phyloP scores from a whole-genome alignment of 2,113 vertebrate genomes.

The Phaethon lepturus region DNA sequence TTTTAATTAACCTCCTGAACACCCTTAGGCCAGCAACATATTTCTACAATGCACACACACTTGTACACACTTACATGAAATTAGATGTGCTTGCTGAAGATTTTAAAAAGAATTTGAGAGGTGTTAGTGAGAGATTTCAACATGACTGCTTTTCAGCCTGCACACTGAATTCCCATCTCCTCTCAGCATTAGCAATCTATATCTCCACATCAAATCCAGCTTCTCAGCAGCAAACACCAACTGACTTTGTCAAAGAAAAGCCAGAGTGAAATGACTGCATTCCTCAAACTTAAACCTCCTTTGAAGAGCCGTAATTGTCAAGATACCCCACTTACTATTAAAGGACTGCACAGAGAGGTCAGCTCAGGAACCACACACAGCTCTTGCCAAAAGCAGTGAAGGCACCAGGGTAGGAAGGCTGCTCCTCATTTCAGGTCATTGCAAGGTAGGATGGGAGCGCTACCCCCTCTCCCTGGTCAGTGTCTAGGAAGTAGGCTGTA shows the following conservation, averaged over 20 bases:
- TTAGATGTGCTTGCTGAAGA: not conserved
- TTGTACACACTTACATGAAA: not conserved
- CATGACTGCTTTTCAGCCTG: not conserved
- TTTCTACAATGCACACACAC: not conserved
- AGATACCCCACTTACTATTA: not conserved
- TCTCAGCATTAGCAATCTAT: not conserved
- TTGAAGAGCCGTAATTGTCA: not conserved
- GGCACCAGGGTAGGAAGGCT: not conserved
- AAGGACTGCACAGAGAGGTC: not conserved
- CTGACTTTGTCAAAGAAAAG: not conserved
- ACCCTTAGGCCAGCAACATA: not conserved
- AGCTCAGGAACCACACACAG: not conserved
- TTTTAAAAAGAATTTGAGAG: not conserved
- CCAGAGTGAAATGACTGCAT: not conserved
- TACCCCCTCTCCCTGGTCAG: not conserved
- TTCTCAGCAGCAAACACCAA: not conserved
- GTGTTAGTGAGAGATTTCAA: not conserved
- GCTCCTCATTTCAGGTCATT: not conserved
- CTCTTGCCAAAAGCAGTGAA: not conserved
- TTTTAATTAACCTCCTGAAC: not conserved
- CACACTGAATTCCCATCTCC: not conserved
- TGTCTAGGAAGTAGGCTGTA: rapidly evolving
- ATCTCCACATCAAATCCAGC: not conserved
- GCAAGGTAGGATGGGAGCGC: not conserved
- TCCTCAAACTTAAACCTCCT: not conserved